Evolutionary conservation across 1,140 invertebrate species (phyloP).

Genomic region (Aphelinus atriplicis): DNA sequence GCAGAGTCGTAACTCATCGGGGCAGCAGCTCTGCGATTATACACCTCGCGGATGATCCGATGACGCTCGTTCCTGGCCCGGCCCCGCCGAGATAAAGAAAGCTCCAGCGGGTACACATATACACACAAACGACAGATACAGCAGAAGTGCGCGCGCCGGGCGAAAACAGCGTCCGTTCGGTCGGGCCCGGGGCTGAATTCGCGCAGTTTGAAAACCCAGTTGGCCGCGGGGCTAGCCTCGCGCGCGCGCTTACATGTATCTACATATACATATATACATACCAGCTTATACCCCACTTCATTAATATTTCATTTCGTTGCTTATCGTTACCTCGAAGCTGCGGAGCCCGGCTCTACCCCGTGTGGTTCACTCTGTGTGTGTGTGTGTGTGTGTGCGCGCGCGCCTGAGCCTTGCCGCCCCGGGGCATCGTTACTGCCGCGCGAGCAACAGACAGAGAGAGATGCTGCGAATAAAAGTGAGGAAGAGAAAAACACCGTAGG

Average conservation of each 20-base stretch:
- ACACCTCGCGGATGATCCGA: constrained; percentile 32
- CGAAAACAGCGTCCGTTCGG: background rate
- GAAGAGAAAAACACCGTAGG: constrained; percentile 41
- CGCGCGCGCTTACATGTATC: background rate
- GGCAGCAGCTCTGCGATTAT: background rate
- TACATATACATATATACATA: background rate
- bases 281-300: constrained; percentile 53
- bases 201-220: constrained; percentile 36
- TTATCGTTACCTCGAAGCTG: constrained; percentile 63
- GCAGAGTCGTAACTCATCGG: too few relatives aligned
- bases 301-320: constrained; percentile 68
- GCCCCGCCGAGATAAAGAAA: background rate
- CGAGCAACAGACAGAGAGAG: constrained; percentile 39
- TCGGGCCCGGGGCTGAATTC: background rate
- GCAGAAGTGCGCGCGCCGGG: too few relatives aligned
- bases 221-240: background rate
- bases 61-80: constrained; percentile 7
- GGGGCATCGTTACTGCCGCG: constrained; percentile 64
- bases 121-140: too few relatives aligned
- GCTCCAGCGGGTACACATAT: too few relatives aligned
- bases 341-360: constrained; percentile 41
- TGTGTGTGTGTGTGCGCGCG: too few relatives aligned
- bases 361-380: background rate
- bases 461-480: background rate
- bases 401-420: constrained; percentile 41